Base-by-base conservation (phyloP, 2,113 vertebrate genomes). In the Petaurus breviceps region DNA sequence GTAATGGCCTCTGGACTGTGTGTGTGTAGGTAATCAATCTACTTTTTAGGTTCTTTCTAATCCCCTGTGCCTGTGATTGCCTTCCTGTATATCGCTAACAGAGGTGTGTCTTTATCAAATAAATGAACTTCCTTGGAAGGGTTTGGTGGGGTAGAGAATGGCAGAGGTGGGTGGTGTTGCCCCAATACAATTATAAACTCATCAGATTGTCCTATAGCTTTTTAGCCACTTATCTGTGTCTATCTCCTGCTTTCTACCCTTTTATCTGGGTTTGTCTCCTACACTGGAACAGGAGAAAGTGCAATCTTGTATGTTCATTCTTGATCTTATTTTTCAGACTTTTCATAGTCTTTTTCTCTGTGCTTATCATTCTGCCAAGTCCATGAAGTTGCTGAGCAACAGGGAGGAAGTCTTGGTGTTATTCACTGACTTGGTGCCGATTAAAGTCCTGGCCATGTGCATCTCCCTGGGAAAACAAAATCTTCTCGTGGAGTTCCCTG, bases 341-440 rank as follows among this genome's bases (percentile, higher is more conserved):
- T 94, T 95, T 97, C 96, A 92, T 91, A 52, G 93, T 93, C 47
- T 90, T 96, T 95, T 84, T 92, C 95, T 97, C 95, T 94, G 92
- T 97, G 97, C 97, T 97, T 94, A 92, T 95, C 49, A 93, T 97
- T 96, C 97, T 97, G 97, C 97, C 97, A 96, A 97, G 95, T 96
- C 95, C 97, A 93, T 95, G 97, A 12, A 8, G 97, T 98, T 98
- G 95, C 98, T 2, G 0, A 55, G 98, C 97, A 98, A 98, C 97
- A 51, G 93, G 94, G 92, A 98, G 97, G 98, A 98, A 98, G 97
- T 97, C 95, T 95, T 93, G 50, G 68, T 94, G 94, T 96, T 96
- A 97, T 96, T 96, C 97, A 95, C 93, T 54, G 0, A 9, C 57
- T 95, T 31, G 95, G 93, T 97, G 96, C 97, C 95, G 94, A 52